Percentiles rank a stretch among this genome's conserved stretches.
Conservation (phyloP, 2,113 vertebrate species). For the Pterocles gutturalis region DNA sequence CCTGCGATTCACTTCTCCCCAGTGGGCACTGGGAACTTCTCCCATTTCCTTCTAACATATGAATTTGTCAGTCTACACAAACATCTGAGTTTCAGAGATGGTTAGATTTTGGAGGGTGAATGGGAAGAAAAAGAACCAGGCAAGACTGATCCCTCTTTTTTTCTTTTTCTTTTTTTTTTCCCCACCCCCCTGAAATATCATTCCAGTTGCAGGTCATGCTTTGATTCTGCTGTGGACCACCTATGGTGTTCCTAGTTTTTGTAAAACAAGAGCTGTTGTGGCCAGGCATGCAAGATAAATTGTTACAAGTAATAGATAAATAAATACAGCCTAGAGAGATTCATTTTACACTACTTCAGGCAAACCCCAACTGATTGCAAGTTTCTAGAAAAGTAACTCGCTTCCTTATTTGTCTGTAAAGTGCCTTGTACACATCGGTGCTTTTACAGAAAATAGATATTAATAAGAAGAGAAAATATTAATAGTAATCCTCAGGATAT, state of each 20-base stretch:
- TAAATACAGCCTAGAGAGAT: background rate
- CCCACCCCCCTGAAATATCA: background rate
- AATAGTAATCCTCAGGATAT: background rate
- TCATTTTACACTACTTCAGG: background rate
- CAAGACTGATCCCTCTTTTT: background rate
- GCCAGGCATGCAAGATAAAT: constrained; percentile 4
- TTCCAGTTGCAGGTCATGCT: background rate
- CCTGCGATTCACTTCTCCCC: background rate
- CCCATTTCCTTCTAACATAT: background rate
- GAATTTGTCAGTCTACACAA: background rate
- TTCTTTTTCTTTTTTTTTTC: too few relatives aligned
- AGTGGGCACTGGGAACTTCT: background rate
- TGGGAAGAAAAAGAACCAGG: background rate
- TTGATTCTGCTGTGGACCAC: background rate
- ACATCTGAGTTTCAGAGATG: background rate
- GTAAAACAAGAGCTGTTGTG: background rate
- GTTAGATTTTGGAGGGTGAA: background rate
- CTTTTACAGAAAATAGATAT: background rate
- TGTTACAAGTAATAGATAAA: background rate
- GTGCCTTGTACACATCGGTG: background rate
- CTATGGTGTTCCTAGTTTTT: background rate
- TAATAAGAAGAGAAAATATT: constrained; percentile 16
- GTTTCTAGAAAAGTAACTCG: background rate
- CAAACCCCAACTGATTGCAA: background rate
- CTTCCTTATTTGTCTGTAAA: constrained; percentile 17